Evolutionary conservation across 2,888 invertebrate genomes (phyloP).

Genomic region (Achlya flavicornis): DNA sequence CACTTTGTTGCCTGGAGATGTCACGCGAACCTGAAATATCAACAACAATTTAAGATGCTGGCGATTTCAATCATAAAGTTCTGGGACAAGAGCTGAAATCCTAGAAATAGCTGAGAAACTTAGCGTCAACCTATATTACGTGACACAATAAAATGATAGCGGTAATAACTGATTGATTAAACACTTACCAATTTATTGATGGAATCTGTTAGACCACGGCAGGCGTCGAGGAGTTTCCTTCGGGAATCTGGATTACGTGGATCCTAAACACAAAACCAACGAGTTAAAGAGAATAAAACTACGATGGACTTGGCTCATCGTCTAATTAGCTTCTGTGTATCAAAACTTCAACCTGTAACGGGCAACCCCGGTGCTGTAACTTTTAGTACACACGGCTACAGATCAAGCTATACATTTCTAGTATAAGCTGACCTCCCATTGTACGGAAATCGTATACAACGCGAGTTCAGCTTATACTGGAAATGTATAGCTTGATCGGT

Average conservation of each 20-base stretch:
- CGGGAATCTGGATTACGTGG: slow-evolving; percentile 42
- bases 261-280: slow-evolving; percentile 39
- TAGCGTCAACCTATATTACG: too few relatives aligned
- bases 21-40: slow-evolving; percentile 33
- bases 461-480: too few relatives aligned
- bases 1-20: slow-evolving; percentile 29
- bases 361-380: too few relatives aligned
- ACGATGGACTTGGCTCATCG: neutral
- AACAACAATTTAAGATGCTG: too few relatives aligned
- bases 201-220: slow-evolving; percentile 53
- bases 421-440: too few relatives aligned
- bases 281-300: slow-evolving; percentile 15
- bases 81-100: neutral
- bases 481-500: too few relatives aligned
- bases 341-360: too few relatives aligned
- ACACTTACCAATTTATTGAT: slow-evolving; percentile 63
- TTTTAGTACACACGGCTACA: too few relatives aligned
- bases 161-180: neutral
- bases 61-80: neutral
- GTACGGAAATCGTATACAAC: too few relatives aligned
- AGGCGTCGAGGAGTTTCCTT: slow-evolving; percentile 54
- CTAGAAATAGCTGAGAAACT: neutral
- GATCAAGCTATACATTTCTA: too few relatives aligned
- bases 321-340: too few relatives aligned
- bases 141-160: too few relatives aligned